Conservation (phyloP, 2,113 vertebrate genomes). For the Aplodontia rufa region DNA sequence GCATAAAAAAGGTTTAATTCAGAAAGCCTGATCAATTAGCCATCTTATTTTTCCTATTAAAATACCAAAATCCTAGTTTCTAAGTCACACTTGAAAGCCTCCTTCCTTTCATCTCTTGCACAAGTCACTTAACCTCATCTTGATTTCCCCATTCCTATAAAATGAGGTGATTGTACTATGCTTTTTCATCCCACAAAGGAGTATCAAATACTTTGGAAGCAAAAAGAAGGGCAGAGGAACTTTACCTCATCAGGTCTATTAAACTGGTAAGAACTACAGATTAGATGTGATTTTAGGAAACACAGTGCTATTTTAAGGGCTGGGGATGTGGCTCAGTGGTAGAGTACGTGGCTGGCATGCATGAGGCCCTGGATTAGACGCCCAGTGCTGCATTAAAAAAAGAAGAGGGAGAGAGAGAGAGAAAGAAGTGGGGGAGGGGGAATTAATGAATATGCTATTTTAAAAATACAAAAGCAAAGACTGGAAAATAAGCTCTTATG, state of each 20-base stretch:
- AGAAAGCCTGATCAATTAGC: conserved; percentile 71
- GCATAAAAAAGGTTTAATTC: conserved; percentile 75
- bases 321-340: no score
- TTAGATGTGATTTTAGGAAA: not conserved
- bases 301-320: not conserved
- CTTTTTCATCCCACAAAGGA: not conserved
- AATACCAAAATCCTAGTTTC: conserved; percentile 36
- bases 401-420: no score
- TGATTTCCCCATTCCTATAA: not conserved
- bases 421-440: no score
- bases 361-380: no score
- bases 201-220: not conserved
- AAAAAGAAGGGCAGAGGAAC: not conserved
- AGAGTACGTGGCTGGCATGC: no score
- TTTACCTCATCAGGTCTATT: not conserved
- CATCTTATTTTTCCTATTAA: conserved; percentile 61
- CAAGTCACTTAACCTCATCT: conserved; percentile 1
- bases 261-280: not conserved
- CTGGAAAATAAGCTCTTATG: not conserved
- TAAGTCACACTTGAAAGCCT: conserved; percentile 6
- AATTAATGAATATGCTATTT: not conserved
- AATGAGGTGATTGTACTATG: not conserved
- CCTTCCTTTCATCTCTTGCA: not conserved
- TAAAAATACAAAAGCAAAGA: not conserved
- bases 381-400: no score